Evolutionary conservation across 2,797 vertebrate species (phyloP), one percentile per base, ranked within the genome.

Genomic region (Uromys caudimaculatus): DNA sequence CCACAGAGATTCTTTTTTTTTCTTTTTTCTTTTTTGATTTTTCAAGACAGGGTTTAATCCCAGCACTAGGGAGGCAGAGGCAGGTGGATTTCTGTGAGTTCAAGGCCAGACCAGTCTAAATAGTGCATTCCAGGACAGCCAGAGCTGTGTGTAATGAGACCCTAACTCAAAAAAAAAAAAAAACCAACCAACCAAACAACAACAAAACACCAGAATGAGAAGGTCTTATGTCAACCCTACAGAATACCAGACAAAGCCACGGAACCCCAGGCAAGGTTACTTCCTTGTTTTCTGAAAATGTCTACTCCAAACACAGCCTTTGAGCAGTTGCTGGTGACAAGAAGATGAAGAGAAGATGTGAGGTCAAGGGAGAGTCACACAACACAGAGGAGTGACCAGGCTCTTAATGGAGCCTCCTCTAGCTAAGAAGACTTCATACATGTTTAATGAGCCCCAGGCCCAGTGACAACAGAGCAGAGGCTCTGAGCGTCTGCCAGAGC

Each of bases 381-480:
- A 79, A 54, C 38, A 5, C 4, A 0, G 44, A 8, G 35, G 50
- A 75, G 38, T 54, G 50, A 17, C 52, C 52, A n/a, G 79, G 32
- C 13, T 35, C 38, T 58, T 44, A 4, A 16, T n/a, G 69, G 92
- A 54, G 17, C 60, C 35, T 81, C 38, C 27, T 88, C 47, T 4
- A 52, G 90, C 95, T 82, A 64, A 90, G 60, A 76, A 94, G 8
- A 38, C 44, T 44, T 92, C 87, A 75, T 79, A 71, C 27, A 75
- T 75, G 87, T 89, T 82, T 79, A 85, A 97, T 85, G 85, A 93
- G 41, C 76, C 54, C 35, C 60, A 91, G 84, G 62, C 76, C 44
- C 38, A 85, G 94, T 12, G 75, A 81, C 41, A 47, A 41, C 29
- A 54, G 27, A 77, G 47, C 52, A 11, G 60, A 41, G 50, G 71